Evolutionary conservation across 2,888 invertebrate genomes (phyloP), one percentile per base, ranked within the genome.

Genomic region (Dicyrtoma fusca): DNA sequence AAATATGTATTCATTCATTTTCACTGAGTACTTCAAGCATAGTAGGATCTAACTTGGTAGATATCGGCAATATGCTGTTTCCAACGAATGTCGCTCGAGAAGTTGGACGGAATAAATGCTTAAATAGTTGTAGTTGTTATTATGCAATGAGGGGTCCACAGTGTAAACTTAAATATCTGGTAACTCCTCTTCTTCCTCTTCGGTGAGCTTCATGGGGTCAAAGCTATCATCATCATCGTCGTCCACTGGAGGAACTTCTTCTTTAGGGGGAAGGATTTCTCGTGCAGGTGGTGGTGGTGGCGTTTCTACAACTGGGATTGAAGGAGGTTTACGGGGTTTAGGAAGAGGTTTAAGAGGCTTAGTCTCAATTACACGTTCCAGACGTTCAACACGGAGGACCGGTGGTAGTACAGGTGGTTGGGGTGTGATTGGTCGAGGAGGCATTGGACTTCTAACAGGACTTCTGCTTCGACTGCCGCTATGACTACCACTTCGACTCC

Each of bases 391-490:
- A 11, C 62, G 49, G 0, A 74, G 65, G 25, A 72, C 25, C 0
- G 72, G 72, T 26, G 74, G 71, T 10, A 64, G 17, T n/a, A 26
- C 21, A 10, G 65, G 71, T 1, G 74, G 71, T 59, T 74, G 61
- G 1, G 65, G 73, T 0, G 75, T 74, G 13, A 63, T 21, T 1
- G 74, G 71, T 59, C 74, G 61, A 2, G 65, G 73, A 10, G 82
- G 83, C 1, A 83, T 82, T 0, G 80, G 74, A 42, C 71, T 63
- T 2, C 82, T 74, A 65, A 82, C 57, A 47, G 64, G 42, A 55
- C 65, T 64, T 26, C 57, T 55, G 26, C 70, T 66, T 21, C 53
- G 19, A 49, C 45, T 42, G 55, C 19, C 25, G 17, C 70, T 57
- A 23, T 55, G 34, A 21, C 45, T 34, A 47, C 14, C 70, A 68